Base-by-base conservation (phyloP, 2,113 vertebrate genomes). In the Mixornis gularis region DNA sequence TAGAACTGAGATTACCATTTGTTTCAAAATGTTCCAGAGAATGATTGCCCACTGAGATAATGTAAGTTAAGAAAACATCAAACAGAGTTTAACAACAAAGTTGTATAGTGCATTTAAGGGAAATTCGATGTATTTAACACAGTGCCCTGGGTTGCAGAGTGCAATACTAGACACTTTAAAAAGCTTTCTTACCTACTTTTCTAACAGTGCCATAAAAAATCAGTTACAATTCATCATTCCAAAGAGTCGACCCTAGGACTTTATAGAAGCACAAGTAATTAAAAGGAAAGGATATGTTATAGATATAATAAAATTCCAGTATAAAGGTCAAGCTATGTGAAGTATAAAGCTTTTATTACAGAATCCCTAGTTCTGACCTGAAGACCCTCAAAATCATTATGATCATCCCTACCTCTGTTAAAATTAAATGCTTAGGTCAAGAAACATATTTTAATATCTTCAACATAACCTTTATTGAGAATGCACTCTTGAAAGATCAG, bases 1-100 rank as follows among this genome's bases (percentile, higher is more conserved):
- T 83, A 95, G 81, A 96, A 95, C 32, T 85, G 89, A 96, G 96
- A 97, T 94, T 62, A 87, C 69, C 79, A 56, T 94, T 97, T 90
- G 95, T 96, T 97, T 96, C 88, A 95, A 94, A 96, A 96, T 65
- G 93, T 96, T 96, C 94, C 95, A 90, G 60, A 90, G 97, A 97
- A 96, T 12, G 95, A 97, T 96, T 91, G 93, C 96, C 94, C 87
- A 62, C 41, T 86, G 85, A 97, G 95, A 97, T 97, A 97, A 94
- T 51, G 46, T 40, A 89, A 88, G 56, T 19, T 84, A 95, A 48
- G 22, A 48, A 24, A 48, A 96, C 94, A 96, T 96, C 92, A 97
- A 96, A 95, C 58, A 0, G 89, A 90, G 51, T 93, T 96, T 93
- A 96, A 95, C 9, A 30, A 92, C 21, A 3, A 90, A 90, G 92